Conservation (phyloP, 2,113 vertebrate genomes). For the Carassius carassius region DNA sequence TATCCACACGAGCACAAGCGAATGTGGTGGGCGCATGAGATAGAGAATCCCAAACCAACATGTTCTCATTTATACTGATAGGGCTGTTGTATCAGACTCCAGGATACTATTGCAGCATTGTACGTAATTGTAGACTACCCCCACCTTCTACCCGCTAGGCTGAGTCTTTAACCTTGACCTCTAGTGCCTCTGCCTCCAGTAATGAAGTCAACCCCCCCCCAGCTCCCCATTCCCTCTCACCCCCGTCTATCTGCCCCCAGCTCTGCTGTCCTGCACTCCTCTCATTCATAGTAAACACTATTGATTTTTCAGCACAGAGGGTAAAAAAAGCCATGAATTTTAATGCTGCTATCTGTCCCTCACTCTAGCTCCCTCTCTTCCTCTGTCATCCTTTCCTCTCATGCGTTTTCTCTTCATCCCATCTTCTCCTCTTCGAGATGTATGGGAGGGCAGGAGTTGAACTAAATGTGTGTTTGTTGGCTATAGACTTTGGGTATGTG, state of each 20-base stretch:
- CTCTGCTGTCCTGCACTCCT: slow-evolving; percentile 78
- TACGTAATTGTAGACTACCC: slow-evolving; percentile 50
- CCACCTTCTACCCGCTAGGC: slow-evolving; percentile 53
- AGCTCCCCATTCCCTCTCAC: slow-evolving; percentile 45
- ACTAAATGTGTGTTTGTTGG: slow-evolving; percentile 17
- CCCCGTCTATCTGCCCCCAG: slow-evolving; percentile 64
- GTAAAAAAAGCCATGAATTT: slow-evolving; percentile 81
- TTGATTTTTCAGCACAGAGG: slow-evolving; percentile 81
- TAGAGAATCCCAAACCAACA: slow-evolving; percentile 25
- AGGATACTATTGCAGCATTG: slow-evolving; percentile 32
- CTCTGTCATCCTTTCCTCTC: slow-evolving; percentile 61
- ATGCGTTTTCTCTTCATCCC: slow-evolving; percentile 26
- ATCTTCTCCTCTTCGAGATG: slow-evolving; percentile 39
- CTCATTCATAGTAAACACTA: slow-evolving; percentile 87
- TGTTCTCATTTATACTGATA: slow-evolving; percentile 38
- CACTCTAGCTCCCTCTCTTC: slow-evolving; percentile 74
- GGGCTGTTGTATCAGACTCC: slow-evolving; percentile 28
- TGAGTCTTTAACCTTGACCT: slow-evolving; percentile 83
- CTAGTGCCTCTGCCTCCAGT: slow-evolving; percentile 75
- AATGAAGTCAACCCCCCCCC: slow-evolving; percentile 70
- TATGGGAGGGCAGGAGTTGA: slow-evolving; percentile 20
- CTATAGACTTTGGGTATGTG: not conserved
- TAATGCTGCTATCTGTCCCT: slow-evolving; percentile 82
- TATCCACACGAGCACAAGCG: not conserved
- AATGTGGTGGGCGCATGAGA: not conserved